Base-by-base conservation (phyloP, 2,888 invertebrate species). In the Sarcophaga rosellei region DNA sequence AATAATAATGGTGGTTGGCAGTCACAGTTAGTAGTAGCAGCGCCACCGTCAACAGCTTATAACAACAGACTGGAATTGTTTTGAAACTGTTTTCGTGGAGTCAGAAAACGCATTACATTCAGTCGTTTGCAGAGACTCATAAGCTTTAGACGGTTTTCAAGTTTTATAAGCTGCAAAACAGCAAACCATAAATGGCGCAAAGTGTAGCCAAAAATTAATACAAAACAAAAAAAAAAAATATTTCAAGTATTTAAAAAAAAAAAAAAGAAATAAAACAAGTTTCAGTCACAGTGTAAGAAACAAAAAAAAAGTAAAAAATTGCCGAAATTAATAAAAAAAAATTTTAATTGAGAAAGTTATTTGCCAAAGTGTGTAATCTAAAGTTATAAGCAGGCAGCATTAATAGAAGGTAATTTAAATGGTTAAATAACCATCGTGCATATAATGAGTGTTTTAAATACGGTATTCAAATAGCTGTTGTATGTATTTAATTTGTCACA, bases 71-170 rank as follows among this genome's bases (percentile, higher is more conserved):
- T 77, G 65, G 47, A 53, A 47, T 75, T 65, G 47, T 63, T 80
- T 75, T 66, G 20, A 77, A 81, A 70, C 77, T 77, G 17, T 65
- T 57, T 77, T 63, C 45, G 61, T 68, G 8, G 11, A 78, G 68
- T 21, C 10, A 74, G 72, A 77, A 44, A 61, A 79, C 84, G 57
- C 70, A 66, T 6, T 62, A 53, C 35, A 68, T 66, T 85, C 77
- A 88, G 88, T 88, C 84, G 80, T 65, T 62, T 75, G 80, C 82
- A 61, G 80, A 85, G 84, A 88, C 88, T 88, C 86, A 79, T 78
- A 78, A 76, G 88, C 75, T 87, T 82, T 76, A 78, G 85, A 81
- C 85, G 65, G 81, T 70, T 70, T 77, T 75, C n/a, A 74, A 65
- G 74, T 73, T 53, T 78, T 59, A 74, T 35, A 63, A 84, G 62